phyloP scores from a whole-genome alignment of 2,797 vertebrate genomes.

The Leucoraja ocellata region DNA sequence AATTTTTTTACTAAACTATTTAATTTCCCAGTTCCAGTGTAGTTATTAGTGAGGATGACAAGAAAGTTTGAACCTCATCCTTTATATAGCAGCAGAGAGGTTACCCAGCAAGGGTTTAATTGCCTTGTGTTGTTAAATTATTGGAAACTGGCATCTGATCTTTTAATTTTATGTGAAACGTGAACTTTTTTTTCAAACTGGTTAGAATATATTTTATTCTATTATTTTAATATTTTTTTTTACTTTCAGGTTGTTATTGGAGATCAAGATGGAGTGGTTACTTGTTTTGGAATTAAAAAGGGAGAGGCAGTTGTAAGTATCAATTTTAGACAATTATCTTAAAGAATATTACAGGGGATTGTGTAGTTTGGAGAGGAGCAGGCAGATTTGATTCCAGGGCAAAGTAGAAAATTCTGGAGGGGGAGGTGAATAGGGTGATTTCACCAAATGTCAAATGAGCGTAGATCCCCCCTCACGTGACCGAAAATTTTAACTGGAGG shows the following conservation, averaged over 20 bases:
- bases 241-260: constrained; percentile 77
- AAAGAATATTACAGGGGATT: too few relatives aligned
- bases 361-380: too few relatives aligned
- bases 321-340: background rate
- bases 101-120: background rate
- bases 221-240: background rate
- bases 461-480: too few relatives aligned
- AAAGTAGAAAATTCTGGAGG: too few relatives aligned
- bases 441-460: too few relatives aligned
- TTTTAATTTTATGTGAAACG: background rate
- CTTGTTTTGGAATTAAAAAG: constrained; percentile 92
- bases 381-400: too few relatives aligned
- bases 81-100: background rate
- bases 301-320: constrained; percentile 82
- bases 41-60: background rate
- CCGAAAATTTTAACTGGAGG: too few relatives aligned
- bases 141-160: background rate
- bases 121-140: background rate
- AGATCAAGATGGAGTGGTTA: constrained; percentile 84
- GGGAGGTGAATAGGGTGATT: too few relatives aligned
- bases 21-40: background rate
- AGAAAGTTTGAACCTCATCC: background rate
- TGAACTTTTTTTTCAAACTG: background rate
- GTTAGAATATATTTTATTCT: background rate
- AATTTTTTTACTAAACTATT: background rate